phyloP scores from a whole-genome alignment of 2,113 vertebrate genomes.

The Phaethornis superciliosus region DNA sequence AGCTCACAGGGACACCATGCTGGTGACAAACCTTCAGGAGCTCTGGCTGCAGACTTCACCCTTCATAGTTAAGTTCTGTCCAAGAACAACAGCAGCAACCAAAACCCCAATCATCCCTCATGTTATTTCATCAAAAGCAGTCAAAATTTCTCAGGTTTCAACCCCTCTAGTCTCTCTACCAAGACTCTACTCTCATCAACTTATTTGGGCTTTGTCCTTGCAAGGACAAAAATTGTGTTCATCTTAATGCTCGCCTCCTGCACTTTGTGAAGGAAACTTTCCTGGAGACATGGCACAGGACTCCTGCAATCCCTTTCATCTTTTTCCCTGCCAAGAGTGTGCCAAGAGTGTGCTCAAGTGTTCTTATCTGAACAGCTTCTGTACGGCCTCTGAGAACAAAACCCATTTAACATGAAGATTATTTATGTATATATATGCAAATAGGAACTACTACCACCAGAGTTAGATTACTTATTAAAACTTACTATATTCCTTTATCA shows the following conservation, averaged over 20 bases:
- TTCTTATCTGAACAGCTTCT: not conserved
- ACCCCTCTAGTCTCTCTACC: not conserved
- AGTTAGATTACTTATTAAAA: not conserved
- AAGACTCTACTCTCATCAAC: not conserved
- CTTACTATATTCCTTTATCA: not conserved
- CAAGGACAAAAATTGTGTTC: not conserved
- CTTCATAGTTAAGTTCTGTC: rapidly evolving
- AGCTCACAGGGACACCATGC: not conserved
- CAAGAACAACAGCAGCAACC: not conserved
- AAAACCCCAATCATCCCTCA: not conserved
- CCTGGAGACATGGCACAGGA: not conserved
- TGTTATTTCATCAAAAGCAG: not conserved
- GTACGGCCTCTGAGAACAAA: not conserved
- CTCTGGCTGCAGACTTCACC: not conserved
- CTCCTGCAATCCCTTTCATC: not conserved
- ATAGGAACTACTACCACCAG: not conserved
- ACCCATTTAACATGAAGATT: not conserved
- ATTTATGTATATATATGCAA: not conserved
- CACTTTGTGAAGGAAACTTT: not conserved
- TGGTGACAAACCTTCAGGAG: not conserved
- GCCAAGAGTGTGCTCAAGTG: not conserved
- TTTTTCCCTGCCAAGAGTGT: not conserved
- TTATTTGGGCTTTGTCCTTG: not conserved
- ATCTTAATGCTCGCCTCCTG: rapidly evolving
- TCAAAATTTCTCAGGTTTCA: not conserved